A percentile compares a stretch with the other conserved stretches of the same genome.
phyloP scores from a whole-genome alignment of 2,888 invertebrate species.

The Oscheius sp. region DNA sequence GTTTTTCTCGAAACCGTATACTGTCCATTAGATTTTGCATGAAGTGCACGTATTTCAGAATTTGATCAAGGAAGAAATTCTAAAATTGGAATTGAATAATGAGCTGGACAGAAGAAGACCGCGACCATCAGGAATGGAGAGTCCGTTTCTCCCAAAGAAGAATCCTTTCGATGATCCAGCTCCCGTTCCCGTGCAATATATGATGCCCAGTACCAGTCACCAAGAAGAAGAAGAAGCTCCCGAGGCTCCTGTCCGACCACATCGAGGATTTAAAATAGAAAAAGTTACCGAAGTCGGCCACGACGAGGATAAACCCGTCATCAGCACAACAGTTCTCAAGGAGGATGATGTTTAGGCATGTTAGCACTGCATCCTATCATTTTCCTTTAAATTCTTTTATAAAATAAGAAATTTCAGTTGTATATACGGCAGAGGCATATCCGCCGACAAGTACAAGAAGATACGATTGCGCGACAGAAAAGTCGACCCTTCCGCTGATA shows the following conservation, averaged over 20 bases:
- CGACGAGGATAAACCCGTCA: constrained; percentile 26
- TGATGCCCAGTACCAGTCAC: not conserved
- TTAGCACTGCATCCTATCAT: not conserved
- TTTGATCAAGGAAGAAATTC: constrained; percentile 55
- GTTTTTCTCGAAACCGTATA: too few relatives aligned
- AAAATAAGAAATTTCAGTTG: constrained; percentile 24
- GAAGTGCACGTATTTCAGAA: constrained; percentile 40
- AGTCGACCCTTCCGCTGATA: constrained; percentile 20
- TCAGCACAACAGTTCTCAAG: constrained; percentile 29
- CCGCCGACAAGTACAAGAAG: constrained; percentile 35
- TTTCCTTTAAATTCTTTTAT: not conserved
- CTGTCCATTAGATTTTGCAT: too few relatives aligned
- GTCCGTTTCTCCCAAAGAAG: constrained; percentile 18
- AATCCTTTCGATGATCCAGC: not conserved
- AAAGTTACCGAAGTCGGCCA: constrained; percentile 33
- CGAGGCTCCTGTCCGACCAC: constrained; percentile 27
- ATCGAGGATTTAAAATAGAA: constrained; percentile 38
- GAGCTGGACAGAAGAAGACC: constrained; percentile 51
- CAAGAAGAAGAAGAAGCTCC: constrained; percentile 15
- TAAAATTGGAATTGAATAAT: constrained; percentile 58
- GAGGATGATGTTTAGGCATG: constrained; percentile 40
- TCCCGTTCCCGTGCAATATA: not conserved
- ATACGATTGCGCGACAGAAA: constrained; percentile 20
- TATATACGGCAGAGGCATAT: constrained; percentile 27
- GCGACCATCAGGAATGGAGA: not conserved